Evolutionary conservation across 2,797 vertebrate genomes (phyloP).

Genomic region (Melopsittacus undulatus): DNA sequence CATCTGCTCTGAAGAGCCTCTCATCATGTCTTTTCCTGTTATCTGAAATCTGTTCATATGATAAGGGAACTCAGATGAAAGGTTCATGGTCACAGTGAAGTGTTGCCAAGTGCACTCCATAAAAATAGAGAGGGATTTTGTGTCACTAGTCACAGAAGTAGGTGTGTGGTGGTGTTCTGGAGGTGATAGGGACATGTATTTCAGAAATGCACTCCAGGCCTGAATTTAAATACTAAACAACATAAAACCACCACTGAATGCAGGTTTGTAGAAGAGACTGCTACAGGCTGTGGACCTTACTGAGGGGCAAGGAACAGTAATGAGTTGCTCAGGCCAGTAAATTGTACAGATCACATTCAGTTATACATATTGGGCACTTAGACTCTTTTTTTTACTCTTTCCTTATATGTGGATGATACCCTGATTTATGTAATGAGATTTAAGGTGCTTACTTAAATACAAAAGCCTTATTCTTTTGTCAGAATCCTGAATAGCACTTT

Average conservation of each 20-base stretch:
- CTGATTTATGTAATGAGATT: not conserved
- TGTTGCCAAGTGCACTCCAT: not conserved
- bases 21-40: not conserved
- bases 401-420: not conserved
- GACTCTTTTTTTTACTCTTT: not conserved
- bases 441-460: not conserved
- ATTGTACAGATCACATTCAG: accelerated
- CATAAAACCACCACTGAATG: not conserved
- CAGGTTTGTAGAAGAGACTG: not conserved
- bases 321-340: not conserved
- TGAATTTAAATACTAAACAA: not conserved
- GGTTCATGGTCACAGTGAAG: accelerated
- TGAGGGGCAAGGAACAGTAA: not conserved
- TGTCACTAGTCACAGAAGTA: not conserved
- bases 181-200: not conserved
- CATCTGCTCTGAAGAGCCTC: not conserved
- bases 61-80: not conserved
- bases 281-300: not conserved
- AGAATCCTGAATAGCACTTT: not conserved
- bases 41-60: not conserved
- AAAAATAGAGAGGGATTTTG: not conserved
- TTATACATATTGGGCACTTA: not conserved
- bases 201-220: not conserved
- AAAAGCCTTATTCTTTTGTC: not conserved
- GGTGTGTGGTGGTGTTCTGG: not conserved